A percentile compares a stretch with the other conserved stretches of the same genome.
These are phyloP conservation scores for Arctopsyche grandis DNA, from an alignment of 1,140 invertebrate species.

Conservation along the genomic window DNA sequence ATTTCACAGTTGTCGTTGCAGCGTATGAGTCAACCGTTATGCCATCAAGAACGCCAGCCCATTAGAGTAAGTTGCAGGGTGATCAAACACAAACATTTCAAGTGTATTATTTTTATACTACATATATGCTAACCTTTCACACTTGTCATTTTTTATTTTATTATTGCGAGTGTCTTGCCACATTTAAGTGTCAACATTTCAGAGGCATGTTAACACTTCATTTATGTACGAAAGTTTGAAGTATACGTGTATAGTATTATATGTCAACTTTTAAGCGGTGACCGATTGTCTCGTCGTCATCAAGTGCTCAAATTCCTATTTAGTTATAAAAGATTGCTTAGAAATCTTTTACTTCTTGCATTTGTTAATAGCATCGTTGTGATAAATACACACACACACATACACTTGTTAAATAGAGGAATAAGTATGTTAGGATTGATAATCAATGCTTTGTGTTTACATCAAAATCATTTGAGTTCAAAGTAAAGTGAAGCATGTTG, in stretches of 20 bases:
- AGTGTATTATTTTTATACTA: constrained; percentile 11
- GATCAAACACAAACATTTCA: neutral
- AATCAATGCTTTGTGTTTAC: too few species aligned
- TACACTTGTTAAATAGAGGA: too few species aligned
- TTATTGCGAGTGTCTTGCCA: constrained; percentile 8
- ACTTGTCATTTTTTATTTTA: constrained; percentile 9
- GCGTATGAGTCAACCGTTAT: constrained; percentile 85
- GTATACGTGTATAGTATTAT: too few species aligned
- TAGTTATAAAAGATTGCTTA: too few species aligned
- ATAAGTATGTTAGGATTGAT: too few species aligned
- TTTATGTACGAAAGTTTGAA: neutral
- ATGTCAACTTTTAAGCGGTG: too few species aligned
- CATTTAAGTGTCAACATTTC: neutral
- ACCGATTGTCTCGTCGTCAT: too few species aligned
- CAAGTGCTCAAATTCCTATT: too few species aligned
- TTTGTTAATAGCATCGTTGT: too few species aligned
- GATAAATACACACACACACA: too few species aligned
- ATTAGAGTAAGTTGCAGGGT: constrained; percentile 84
- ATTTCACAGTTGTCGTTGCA: constrained; percentile 88
- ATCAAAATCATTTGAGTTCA: too few species aligned
- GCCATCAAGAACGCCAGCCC: constrained; percentile 85
- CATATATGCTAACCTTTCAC: constrained; percentile 28
- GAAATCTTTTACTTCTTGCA: too few species aligned
- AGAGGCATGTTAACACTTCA: constrained; percentile 21
- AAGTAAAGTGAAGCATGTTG: neutral